A percentile compares a stretch with the other conserved stretches of the same genome.
Conservation (phyloP, 2,113 vertebrate species). For the Nycticryphes semicollaris region DNA sequence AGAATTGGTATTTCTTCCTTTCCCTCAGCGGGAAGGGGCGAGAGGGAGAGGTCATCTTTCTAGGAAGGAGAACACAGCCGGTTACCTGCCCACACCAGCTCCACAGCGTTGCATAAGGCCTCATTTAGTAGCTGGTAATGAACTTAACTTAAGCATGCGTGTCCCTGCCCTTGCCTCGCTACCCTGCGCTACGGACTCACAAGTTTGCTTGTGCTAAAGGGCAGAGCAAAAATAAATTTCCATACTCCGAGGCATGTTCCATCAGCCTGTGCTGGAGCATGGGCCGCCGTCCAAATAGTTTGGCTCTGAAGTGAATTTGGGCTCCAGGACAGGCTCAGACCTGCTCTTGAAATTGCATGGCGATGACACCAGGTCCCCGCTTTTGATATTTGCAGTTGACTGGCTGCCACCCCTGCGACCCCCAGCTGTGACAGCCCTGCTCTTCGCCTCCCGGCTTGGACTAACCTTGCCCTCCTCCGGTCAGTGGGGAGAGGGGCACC, state of each 20-base stretch:
- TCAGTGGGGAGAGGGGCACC: neutral
- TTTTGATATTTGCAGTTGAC: neutral
- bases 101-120: neutral
- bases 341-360: slow-evolving; percentile 4
- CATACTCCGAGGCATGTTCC: slow-evolving; percentile 50
- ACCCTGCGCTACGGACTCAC: neutral
- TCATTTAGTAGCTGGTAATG: neutral
- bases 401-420: neutral
- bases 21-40: neutral
- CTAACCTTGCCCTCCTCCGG: neutral
- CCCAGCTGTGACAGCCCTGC: neutral
- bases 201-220: slow-evolving; percentile 44
- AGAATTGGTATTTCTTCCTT: neutral
- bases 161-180: neutral
- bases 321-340: slow-evolving; percentile 39
- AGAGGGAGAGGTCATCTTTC: neutral
- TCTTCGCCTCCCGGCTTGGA: neutral
- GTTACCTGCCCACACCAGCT: neutral
- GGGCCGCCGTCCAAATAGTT: slow-evolving; percentile 42
- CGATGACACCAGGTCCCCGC: slow-evolving; percentile 22
- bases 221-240: slow-evolving; percentile 56
- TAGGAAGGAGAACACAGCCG: neutral
- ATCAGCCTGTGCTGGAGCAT: neutral
- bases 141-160: neutral
- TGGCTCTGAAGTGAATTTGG: slow-evolving; percentile 42